phyloP scores from a whole-genome alignment of 2,797 vertebrate species.

The Cossypha caffra region DNA sequence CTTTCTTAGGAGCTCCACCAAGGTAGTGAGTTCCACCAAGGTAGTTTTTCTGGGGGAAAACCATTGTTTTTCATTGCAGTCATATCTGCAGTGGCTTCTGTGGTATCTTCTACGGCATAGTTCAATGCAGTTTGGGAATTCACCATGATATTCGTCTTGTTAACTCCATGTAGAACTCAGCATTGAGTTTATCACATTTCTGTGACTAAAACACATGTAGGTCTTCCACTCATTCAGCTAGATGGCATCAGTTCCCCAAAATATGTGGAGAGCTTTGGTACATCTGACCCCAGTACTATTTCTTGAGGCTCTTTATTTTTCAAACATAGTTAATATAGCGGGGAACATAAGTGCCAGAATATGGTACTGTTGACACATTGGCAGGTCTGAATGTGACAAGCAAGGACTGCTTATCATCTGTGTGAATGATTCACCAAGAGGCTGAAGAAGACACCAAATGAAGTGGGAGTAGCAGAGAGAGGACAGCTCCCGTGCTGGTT shows the following conservation, averaged over 20 bases:
- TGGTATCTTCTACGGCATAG: neutral
- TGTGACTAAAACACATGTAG: accelerated
- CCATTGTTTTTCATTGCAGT: neutral
- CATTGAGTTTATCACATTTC: neutral
- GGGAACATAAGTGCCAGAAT: neutral
- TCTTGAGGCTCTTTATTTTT: neutral
- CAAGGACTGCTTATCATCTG: neutral
- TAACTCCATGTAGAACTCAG: neutral
- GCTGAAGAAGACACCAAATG: neutral
- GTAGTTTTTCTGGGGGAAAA: neutral
- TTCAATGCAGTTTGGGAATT: neutral
- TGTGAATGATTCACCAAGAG: neutral
- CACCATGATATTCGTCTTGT: neutral
- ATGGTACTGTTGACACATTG: neutral
- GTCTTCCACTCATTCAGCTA: neutral
- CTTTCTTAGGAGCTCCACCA: neutral
- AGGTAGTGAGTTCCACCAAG: accelerated
- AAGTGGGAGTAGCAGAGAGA: neutral
- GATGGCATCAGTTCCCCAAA: neutral
- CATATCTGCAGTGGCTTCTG: neutral
- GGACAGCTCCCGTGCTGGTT: neutral
- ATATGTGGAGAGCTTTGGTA: neutral
- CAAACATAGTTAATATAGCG: neutral
- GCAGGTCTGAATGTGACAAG: neutral
- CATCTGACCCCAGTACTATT: neutral